These are phyloP conservation scores for Dendrocincla fuliginosa DNA, from an alignment of 2,797 vertebrate species.

Conservation along the genomic window DNA sequence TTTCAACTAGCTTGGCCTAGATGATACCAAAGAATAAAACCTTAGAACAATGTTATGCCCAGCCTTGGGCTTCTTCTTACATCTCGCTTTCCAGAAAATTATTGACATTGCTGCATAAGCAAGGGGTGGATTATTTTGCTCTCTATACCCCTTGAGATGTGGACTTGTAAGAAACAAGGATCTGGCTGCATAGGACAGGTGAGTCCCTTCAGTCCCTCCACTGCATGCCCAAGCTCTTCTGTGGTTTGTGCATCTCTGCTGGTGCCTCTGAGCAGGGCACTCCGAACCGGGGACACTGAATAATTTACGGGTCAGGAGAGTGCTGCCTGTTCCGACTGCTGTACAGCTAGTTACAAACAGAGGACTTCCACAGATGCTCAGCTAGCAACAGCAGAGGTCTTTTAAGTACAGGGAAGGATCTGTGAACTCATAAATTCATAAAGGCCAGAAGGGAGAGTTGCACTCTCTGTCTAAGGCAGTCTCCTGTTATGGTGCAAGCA, in stretches of 20 bases:
- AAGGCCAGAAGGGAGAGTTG: neutral
- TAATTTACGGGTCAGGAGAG: neutral
- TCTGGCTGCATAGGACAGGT: neutral
- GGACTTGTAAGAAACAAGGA: neutral
- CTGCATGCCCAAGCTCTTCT: neutral
- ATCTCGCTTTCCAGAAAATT: neutral
- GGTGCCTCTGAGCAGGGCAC: neutral
- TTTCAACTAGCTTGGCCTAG: neutral
- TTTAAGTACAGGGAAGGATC: neutral
- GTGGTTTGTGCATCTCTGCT: neutral
- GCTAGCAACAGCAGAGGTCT: neutral
- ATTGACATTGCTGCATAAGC: neutral
- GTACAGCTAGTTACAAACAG: neutral
- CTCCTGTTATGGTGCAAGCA: neutral
- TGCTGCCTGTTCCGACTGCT: neutral
- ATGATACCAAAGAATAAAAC: neutral
- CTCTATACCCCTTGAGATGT: neutral
- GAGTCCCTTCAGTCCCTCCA: neutral
- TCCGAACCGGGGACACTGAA: neutral
- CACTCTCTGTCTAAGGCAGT: neutral
- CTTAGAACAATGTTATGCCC: neutral
- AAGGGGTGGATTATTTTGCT: neutral
- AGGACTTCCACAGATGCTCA: neutral
- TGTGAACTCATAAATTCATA: neutral
- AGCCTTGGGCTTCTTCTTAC: neutral